These are phyloP conservation scores for Frieseomelitta varia DNA, from an alignment of 1,140 invertebrate genomes.

Conservation along the genomic window DNA sequence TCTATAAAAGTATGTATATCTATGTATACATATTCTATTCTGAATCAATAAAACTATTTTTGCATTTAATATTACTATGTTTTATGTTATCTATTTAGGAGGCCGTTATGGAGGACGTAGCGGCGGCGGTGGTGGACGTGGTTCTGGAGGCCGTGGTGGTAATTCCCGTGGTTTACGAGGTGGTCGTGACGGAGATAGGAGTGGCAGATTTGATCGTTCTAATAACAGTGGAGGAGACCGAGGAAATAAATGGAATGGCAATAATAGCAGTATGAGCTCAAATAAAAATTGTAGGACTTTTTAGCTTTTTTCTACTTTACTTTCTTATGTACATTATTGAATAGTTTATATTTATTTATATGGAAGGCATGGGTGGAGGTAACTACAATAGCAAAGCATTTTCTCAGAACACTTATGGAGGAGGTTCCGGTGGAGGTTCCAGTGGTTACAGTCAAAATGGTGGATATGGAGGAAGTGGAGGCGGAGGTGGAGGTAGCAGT, in stretches of 20 bases:
- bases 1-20: slow-evolving; percentile 75
- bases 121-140: slow-evolving; percentile 68
- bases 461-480: slow-evolving; percentile 63
- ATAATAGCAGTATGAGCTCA: slow-evolving; percentile 61
- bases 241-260: slow-evolving; percentile 74
- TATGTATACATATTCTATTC: neutral
- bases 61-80: neutral
- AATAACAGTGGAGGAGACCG: slow-evolving; percentile 66
- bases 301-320: slow-evolving; percentile 4
- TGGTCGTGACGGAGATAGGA: slow-evolving; percentile 70
- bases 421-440: slow-evolving; percentile 59
- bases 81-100: slow-evolving; percentile 41
- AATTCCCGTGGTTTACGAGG: slow-evolving; percentile 64
- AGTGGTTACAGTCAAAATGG: slow-evolving; percentile 75
- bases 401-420: slow-evolving; percentile 70
- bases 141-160: slow-evolving; percentile 65
- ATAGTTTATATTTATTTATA: slow-evolving; percentile 28
- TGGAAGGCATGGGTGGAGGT: slow-evolving; percentile 68
- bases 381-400: slow-evolving; percentile 69
- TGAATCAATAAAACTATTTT: neutral
- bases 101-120: slow-evolving; percentile 68
- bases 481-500: slow-evolving; percentile 65
- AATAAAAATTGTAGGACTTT: slow-evolving; percentile 26
- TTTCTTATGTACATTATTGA: neutral
- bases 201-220: slow-evolving; percentile 73